phyloP scores from a whole-genome alignment of 1,140 invertebrate species.

The Drosophila serrata region DNA sequence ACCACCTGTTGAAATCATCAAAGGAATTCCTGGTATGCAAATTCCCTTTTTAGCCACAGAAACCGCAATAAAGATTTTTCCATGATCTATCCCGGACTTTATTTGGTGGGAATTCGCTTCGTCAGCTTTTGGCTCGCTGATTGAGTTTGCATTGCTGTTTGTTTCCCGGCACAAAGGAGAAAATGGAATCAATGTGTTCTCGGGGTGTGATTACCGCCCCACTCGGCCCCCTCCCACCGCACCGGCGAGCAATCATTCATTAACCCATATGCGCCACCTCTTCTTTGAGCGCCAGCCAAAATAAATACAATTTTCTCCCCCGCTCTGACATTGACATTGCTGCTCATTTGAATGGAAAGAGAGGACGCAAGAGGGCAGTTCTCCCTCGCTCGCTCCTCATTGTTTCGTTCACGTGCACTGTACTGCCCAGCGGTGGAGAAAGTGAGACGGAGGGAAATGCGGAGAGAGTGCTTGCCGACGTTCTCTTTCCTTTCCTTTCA shows the following conservation, averaged over 20 bases:
- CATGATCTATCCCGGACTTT: slow-evolving; percentile 13
- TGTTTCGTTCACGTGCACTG: slow-evolving; percentile 42
- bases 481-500: slow-evolving; percentile 18
- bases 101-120: slow-evolving; percentile 3
- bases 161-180: slow-evolving; percentile 1
- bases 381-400: slow-evolving; percentile 7
- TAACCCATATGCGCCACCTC: slow-evolving; percentile 45
- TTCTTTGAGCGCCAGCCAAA: slow-evolving; percentile 24
- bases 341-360: slow-evolving; percentile 33
- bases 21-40: slow-evolving; percentile 14
- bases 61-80: slow-evolving; percentile 28
- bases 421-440: background rate
- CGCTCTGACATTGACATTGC: slow-evolving; percentile 49
- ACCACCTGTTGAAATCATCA: slow-evolving; percentile 17
- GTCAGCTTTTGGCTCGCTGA: slow-evolving; percentile 1
- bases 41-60: slow-evolving; percentile 1
- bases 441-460: background rate
- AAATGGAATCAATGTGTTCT: slow-evolving; percentile 22
- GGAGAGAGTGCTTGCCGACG: slow-evolving; percentile 14
- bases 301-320: slow-evolving; percentile 10
- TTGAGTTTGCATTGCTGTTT: slow-evolving; percentile 9
- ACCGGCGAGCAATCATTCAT: slow-evolving; percentile 35
- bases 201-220: slow-evolving; percentile 15
- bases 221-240: background rate
- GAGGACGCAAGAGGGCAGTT: background rate